Conservation (phyloP, 2,113 vertebrate species). For the Gadus chalcogrammus region DNA sequence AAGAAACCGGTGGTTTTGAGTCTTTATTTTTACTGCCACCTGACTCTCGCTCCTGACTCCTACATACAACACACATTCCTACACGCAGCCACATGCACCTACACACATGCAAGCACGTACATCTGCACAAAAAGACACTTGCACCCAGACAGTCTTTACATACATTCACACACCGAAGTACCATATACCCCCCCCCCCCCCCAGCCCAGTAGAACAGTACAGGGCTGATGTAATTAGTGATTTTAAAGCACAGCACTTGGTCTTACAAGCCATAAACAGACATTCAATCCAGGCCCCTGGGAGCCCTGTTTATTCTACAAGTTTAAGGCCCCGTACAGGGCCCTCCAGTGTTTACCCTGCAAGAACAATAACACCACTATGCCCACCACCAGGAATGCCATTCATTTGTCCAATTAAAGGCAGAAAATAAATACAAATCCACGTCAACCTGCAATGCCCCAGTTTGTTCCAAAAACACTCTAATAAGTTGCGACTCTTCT, state of each 20-base stretch:
- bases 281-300: conserved; percentile 80
- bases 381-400: conserved; percentile 47
- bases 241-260: conserved; percentile 67
- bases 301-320: conserved; percentile 66
- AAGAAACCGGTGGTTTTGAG: too few relatives aligned
- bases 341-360: conserved; percentile 65
- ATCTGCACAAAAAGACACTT: not conserved
- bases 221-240: conserved; percentile 72
- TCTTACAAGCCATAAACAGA: conserved; percentile 80
- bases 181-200: not conserved
- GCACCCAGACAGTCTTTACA: not conserved
- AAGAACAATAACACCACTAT: conserved; percentile 71
- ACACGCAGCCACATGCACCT: conserved; percentile 6
- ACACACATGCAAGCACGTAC: conserved; percentile 4
- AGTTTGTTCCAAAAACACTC: conserved; percentile 24
- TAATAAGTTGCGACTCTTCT: conserved; percentile 24
- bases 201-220: conserved; percentile 47
- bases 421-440: conserved; percentile 64
- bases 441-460: conserved; percentile 24
- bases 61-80: conserved; percentile 1
- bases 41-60: not conserved
- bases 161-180: not conserved
- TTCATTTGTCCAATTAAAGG: conserved; percentile 70
- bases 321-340: conserved; percentile 63
- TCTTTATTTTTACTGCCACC: too few relatives aligned